Evolutionary conservation across 2,113 vertebrate genomes (phyloP), one percentile per base, ranked within the genome.

Genomic region (Scatophagus argus): DNA sequence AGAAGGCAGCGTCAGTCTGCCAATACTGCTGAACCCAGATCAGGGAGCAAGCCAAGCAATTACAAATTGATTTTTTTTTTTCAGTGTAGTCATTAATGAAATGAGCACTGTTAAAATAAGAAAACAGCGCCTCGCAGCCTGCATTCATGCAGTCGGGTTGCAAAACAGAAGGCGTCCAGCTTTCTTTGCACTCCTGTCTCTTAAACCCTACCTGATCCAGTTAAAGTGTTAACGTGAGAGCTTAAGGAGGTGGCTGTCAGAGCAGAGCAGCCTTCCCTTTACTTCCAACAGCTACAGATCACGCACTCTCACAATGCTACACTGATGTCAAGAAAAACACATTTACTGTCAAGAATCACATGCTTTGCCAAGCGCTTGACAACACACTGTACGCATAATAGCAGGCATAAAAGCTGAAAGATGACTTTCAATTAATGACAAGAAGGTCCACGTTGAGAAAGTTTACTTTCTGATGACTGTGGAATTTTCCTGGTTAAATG

Each of bases 181-280:
- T 39, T 55, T 63, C n/a, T 75, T 41, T 52, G 39, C 66, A 44
- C 25, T 36, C 51, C 38, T 61, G 55, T 34, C 47, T 55, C 59
- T 52, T 83, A 88, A 91, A 66, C 87, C 70, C 58, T 21, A 77
- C 86, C 76, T 91, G 86, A 92, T 92, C 92, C 86, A 88, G 83
- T 90, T 93, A 94, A 85, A 85, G 87, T 83, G 82, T 93, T 91
- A 91, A 82, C 76, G 61, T 78, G 16, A 55, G 58, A 83, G 86
- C 88, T 90, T 89, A 88, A 64, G 58, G 71, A 51, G 74, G 34
- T 39, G 82, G 51, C 27, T 76, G 16, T 34, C n/a, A 61, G 36
- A 54, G 49, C 21, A 61, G 56, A 59, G 16, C 61, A 7, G 16
- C 10, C 32, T 62, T 29, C 46, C 27, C 46, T 74, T 64, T 38